phyloP scores from a whole-genome alignment of 2,888 invertebrate genomes.

The Coenonympha arcania region DNA sequence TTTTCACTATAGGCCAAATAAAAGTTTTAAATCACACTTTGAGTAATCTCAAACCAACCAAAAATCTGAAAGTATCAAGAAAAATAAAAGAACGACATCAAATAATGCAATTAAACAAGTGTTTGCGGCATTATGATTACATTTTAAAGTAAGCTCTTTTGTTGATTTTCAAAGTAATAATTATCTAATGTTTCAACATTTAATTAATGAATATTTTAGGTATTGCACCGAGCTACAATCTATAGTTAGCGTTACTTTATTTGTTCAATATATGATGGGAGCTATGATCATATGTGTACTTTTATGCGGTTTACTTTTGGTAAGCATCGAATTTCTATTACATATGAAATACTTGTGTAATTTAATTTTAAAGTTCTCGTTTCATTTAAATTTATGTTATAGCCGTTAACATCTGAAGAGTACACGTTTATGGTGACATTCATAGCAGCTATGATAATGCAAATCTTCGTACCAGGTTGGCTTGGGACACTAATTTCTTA shows the following conservation, averaged over 20 bases:
- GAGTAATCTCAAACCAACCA: not conserved
- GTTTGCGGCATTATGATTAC: conserved; percentile 12
- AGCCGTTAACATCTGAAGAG: conserved; percentile 41
- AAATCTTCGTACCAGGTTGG: conserved; percentile 47
- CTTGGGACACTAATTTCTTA: conserved; percentile 44
- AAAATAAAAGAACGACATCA: not conserved
- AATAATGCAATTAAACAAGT: conserved; percentile 9
- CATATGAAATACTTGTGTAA: too few species aligned
- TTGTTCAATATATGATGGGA: conserved; percentile 45
- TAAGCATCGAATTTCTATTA: too few species aligned
- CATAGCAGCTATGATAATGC: conserved; percentile 38
- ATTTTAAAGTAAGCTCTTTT: conserved; percentile 11
- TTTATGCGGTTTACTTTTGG: conserved; percentile 44
- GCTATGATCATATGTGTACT: conserved; percentile 47
- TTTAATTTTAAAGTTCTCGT: too few species aligned
- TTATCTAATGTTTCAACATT: too few species aligned
- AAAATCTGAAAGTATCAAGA: not conserved
- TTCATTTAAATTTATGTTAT: conserved; percentile 22
- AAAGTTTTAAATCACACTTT: conserved; percentile 7
- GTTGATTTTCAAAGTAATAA: not conserved
- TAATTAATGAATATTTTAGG: too few species aligned
- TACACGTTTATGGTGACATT: conserved; percentile 41
- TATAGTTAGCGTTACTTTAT: conserved; percentile 39
- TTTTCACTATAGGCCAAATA: conserved; percentile 15
- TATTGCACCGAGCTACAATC: conserved; percentile 31